Conservation (phyloP, 1,140 invertebrate genomes). For the Lordiphosa stackelbergi region DNA sequence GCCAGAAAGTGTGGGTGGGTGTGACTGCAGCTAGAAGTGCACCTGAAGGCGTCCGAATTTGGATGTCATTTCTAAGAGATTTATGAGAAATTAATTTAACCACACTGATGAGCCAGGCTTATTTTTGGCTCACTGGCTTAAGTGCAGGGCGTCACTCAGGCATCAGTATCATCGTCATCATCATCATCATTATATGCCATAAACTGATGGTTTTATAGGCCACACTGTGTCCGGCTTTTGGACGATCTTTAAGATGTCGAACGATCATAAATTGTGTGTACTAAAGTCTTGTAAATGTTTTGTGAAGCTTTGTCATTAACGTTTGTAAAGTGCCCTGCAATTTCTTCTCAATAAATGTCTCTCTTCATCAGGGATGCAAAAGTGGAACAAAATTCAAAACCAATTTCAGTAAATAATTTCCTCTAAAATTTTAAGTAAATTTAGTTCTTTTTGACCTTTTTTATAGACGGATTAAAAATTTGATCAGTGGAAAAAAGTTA, state of each 20-base stretch:
- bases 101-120: slow-evolving; percentile 57
- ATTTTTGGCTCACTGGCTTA: slow-evolving; percentile 58
- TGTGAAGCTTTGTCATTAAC: neutral
- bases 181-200: slow-evolving; percentile 31
- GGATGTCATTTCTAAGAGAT: slow-evolving; percentile 25
- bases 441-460: too few species aligned
- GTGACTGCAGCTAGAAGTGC: slow-evolving; percentile 22
- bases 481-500: too few species aligned
- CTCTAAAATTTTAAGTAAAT: too few species aligned
- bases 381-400: too few species aligned
- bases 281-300: neutral
- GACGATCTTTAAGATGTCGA: slow-evolving; percentile 26
- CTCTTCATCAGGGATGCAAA: too few species aligned
- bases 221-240: slow-evolving; percentile 40
- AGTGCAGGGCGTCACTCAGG: slow-evolving; percentile 61
- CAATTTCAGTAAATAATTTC: too few species aligned
- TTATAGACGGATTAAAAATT: too few species aligned
- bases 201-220: slow-evolving; percentile 61
- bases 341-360: too few species aligned
- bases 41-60: slow-evolving; percentile 29
- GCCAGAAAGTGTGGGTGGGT: slow-evolving; percentile 6
- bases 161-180: slow-evolving; percentile 1
- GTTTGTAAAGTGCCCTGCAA: neutral
- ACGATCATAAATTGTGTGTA: slow-evolving; percentile 41
- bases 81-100: slow-evolving; percentile 57